Percentiles rank a stretch among this genome's conserved stretches.
Evolutionary conservation across 2,113 vertebrate genomes (phyloP).

Genomic region (Coregonus clupeaformis): DNA sequence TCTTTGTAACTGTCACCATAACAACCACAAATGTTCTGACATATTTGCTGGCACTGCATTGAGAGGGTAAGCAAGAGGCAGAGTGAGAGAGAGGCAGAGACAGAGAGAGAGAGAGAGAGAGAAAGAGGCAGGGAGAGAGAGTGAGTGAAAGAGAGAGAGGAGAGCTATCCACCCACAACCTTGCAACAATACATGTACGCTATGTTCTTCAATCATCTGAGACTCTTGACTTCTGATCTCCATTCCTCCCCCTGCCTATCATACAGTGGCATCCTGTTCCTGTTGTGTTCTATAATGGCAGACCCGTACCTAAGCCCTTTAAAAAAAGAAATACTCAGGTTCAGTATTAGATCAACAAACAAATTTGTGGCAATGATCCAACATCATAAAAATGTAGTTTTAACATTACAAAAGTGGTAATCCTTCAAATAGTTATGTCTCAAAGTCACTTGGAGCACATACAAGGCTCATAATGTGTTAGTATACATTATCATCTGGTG

Average conservation of each 20-base stretch:
- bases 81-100: constrained; percentile 38
- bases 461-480: background rate
- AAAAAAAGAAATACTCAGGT: background rate
- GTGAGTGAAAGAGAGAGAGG: constrained; percentile 47
- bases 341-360: background rate
- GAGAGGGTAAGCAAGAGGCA: constrained; percentile 65
- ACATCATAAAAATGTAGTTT: constrained; percentile 10
- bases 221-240: constrained; percentile 50
- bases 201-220: constrained; percentile 66
- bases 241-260: constrained; percentile 42
- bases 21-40: constrained; percentile 79
- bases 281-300: constrained; percentile 13
- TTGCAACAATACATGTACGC: constrained; percentile 69
- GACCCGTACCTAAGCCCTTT: constrained; percentile 18
- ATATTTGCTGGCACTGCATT: constrained; percentile 74
- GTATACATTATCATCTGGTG: background rate
- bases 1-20: constrained; percentile 76
- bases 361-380: background rate
- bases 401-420: background rate
- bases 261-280: constrained; percentile 29
- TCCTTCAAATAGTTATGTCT: background rate
- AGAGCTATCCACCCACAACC: constrained; percentile 62
- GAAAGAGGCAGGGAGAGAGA: constrained; percentile 45
- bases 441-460: background rate
- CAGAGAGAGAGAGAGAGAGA: constrained; percentile 5